Base-by-base conservation (phyloP, 1,140 invertebrate genomes). In the Rhopalosiphum padi region DNA sequence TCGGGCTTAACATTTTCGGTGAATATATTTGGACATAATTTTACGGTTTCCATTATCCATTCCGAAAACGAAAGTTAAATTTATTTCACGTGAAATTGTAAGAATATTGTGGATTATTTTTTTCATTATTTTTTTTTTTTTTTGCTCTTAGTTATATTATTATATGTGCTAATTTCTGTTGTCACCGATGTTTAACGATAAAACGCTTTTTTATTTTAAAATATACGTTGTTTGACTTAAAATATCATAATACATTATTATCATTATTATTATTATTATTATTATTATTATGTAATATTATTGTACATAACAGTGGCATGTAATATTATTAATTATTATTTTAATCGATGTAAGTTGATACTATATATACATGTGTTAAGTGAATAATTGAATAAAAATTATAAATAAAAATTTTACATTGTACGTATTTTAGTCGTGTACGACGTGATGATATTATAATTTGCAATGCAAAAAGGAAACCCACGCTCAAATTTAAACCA, bases 191-290 rank as follows among this genome's bases (percentile, higher is more conserved):
- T 37, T 83, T 37, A 85, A 85, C 23, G 23, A 85, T 85, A 87
- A 48, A 48, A 87, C 46, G 86, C 86, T 87, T 87, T 55, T 87
- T 87, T n/a, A 87, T 87, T 87, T 87, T 43, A 30, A 87, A 46
- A n/a, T 30, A 85, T 85, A 43, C 46, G 1, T 87, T 87, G 30
- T 87, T 48, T 87, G 43, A 87, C 46, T 87, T 87, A 87, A 87
- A 87, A 87, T 87, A 87, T 87, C 86, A 87, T 87, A 51, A 87
- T n/a, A 77, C n/a, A 68, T 68, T 0, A 68, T n/a, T 68, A 68
- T 60, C 30, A 60, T 86, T 86, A 86, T 85, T 22, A 6, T 46
- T 86, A 46, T 86, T 68, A 77, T 77, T 77, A 77, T 60, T 68
- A 68, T 68, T 68, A 85, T 86, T 86, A 86, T 85, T 22, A 6